Conservation (phyloP, 2,888 invertebrate species). For the Tillus elongatus region DNA sequence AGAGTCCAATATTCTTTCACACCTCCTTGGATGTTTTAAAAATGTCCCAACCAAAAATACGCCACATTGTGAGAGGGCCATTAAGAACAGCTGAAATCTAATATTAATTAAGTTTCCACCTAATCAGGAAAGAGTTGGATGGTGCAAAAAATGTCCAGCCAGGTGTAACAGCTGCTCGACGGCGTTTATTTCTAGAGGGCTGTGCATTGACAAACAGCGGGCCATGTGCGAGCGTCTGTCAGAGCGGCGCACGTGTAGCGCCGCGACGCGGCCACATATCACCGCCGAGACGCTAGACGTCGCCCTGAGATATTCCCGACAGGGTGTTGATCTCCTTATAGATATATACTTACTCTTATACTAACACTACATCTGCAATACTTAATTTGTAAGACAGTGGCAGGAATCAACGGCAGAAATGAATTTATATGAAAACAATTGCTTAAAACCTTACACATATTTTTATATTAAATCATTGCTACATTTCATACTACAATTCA, state of each 20-base stretch:
- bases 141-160: slow-evolving; percentile 41
- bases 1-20: too few species aligned
- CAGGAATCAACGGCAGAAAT: too few species aligned
- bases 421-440: too few species aligned
- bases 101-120: slow-evolving; percentile 22
- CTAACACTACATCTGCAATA: too few species aligned
- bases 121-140: slow-evolving; percentile 28
- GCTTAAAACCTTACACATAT: too few species aligned
- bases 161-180: slow-evolving; percentile 39
- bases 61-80: too few species aligned
- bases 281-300: slow-evolving; percentile 34
- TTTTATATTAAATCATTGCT: too few species aligned
- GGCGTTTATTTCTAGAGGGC: slow-evolving; percentile 38
- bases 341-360: slow-evolving; percentile 14
- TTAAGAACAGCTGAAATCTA: slow-evolving; percentile 17
- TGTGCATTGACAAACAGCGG: slow-evolving; percentile 35
- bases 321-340: slow-evolving; percentile 23
- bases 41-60: too few species aligned
- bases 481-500: too few species aligned
- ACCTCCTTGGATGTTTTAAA: too few species aligned
- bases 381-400: too few species aligned
- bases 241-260: slow-evolving; percentile 46
- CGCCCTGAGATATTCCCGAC: slow-evolving; percentile 28
- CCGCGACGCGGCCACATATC: slow-evolving; percentile 47
- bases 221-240: slow-evolving; percentile 50